Percentiles rank a stretch among this genome's conserved stretches.
Conservation (phyloP, 2,797 vertebrate species). For the Phylloscopus collybita region DNA sequence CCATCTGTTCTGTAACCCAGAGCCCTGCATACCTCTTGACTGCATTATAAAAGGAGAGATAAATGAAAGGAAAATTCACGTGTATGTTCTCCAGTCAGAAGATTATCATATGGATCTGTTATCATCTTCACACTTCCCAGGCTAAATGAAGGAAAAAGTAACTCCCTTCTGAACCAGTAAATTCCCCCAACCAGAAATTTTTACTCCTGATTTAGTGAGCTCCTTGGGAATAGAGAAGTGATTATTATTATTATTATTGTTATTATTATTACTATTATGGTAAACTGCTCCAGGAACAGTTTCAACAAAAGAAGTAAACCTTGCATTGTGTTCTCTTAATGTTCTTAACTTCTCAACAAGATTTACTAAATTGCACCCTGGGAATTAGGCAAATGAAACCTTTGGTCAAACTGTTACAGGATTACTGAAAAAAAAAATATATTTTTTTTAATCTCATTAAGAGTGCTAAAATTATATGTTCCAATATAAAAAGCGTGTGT, state of each 20-base stretch:
- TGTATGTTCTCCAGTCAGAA: background rate
- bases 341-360: constrained; percentile 31
- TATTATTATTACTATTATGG: background rate
- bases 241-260: background rate
- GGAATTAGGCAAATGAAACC: constrained; percentile 29
- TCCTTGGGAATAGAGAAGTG: background rate
- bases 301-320: constrained; percentile 11
- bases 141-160: constrained; percentile 32
- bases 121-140: constrained; percentile 28
- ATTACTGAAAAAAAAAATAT: background rate
- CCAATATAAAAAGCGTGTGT: background rate
- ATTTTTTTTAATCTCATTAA: background rate
- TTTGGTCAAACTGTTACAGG: constrained; percentile 42
- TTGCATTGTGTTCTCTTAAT: constrained; percentile 19
- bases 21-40: background rate
- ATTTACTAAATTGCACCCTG: background rate
- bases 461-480: constrained; percentile 29
- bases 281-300: background rate
- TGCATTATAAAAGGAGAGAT: background rate
- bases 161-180: background rate
- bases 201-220: constrained; percentile 1
- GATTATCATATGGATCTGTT: background rate
- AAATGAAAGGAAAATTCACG: background rate
- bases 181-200: background rate
- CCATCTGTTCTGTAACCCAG: constrained; percentile 61